Evolutionary conservation across 2,797 vertebrate genomes (phyloP).

Genomic region (Aeoliscus strigatus): DNA sequence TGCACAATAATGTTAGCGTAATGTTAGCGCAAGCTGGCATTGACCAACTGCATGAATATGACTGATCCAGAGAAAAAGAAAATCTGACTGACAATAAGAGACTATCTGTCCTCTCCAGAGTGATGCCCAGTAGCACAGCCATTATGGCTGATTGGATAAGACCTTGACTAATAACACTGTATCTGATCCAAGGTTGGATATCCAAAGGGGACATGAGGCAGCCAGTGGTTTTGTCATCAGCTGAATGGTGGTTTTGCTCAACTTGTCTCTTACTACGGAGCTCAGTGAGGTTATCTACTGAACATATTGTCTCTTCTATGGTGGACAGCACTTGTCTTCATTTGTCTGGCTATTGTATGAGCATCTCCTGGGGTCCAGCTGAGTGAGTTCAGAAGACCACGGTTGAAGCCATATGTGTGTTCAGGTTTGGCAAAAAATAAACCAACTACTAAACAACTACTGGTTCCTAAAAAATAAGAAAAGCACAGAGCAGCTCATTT

Average conservation of each 20-base stretch:
- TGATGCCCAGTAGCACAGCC: conserved; percentile 49
- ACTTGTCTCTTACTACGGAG: conserved; percentile 13
- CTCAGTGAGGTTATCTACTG: conserved; percentile 21
- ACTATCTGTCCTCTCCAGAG: conserved; percentile 55
- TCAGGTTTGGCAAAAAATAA: no score
- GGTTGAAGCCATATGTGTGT: no score
- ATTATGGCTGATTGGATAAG: conserved; percentile 58
- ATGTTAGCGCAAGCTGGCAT: no score
- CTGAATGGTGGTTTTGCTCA: conserved; percentile 18
- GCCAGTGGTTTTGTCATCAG: conserved; percentile 29
- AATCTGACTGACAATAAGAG: conserved; percentile 62
- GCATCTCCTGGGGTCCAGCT: no score
- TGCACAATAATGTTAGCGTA: no score
- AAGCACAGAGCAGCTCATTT: no score
- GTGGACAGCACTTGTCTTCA: conserved; percentile 8
- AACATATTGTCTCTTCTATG: no score
- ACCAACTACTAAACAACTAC: no score
- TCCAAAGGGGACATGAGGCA: conserved; percentile 29
- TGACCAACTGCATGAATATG: conserved; percentile 40
- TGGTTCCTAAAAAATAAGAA: no score
- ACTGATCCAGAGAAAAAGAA: conserved; percentile 55
- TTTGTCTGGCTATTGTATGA: no score
- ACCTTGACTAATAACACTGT: conserved; percentile 60
- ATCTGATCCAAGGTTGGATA: conserved; percentile 52
- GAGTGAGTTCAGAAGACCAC: no score